Percentiles rank a stretch among this genome's conserved stretches.
Conservation (phyloP, 2,113 vertebrate genomes). For the zebrafish (Danio rerio) region GRCz12tu NC_133180.1:40235501-40236000, state of each 20-base stretch:
- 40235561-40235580: not conserved
- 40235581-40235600: not conserved
- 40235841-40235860: slow-evolving; percentile 56
- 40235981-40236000: slow-evolving; percentile 65
- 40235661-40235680: not conserved
- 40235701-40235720: slow-evolving; percentile 17
- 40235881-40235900: slow-evolving; percentile 73
- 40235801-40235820: slow-evolving; percentile 63
- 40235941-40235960: slow-evolving; percentile 71
- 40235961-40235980: slow-evolving; percentile 77
- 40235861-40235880: slow-evolving; percentile 47
- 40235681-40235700: not conserved
- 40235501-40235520: not conserved
- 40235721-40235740: slow-evolving; percentile 21
- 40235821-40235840: slow-evolving; percentile 60
- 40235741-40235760: slow-evolving; percentile 20
- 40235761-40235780: slow-evolving; percentile 33
- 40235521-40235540: not conserved
- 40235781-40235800: slow-evolving; percentile 44
- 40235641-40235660: slow-evolving; percentile 15
- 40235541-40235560: slow-evolving; percentile 6
- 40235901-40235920: slow-evolving; percentile 73
- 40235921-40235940: slow-evolving; percentile 71
- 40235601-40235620: not conserved
- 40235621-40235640: slow-evolving; percentile 19